Conservation (phyloP, 2,797 vertebrate species). For the Rhabdomys pumilio region DNA sequence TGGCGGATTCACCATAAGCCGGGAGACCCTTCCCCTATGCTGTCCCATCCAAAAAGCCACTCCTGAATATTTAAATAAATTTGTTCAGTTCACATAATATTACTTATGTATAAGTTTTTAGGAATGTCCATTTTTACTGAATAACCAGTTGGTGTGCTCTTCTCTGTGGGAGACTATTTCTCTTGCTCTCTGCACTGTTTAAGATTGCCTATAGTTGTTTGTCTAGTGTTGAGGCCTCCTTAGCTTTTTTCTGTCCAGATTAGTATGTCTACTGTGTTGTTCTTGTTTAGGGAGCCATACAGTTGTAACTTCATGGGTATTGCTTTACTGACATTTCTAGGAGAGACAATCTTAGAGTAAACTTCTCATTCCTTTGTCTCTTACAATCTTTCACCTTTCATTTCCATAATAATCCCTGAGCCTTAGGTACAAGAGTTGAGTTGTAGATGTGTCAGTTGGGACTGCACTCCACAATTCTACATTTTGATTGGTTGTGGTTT, state of each 20-base stretch:
- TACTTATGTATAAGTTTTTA: background rate
- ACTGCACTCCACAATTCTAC: background rate
- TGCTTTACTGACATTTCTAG: background rate
- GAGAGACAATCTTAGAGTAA: background rate
- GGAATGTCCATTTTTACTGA: background rate
- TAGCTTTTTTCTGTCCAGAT: background rate
- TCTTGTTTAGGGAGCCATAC: background rate
- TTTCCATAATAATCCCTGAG: background rate
- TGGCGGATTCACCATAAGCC: no score
- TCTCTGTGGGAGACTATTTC: background rate
- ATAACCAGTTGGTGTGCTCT: background rate
- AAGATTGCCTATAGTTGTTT: background rate
- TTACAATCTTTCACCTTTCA: background rate
- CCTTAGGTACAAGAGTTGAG: background rate
- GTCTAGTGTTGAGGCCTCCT: background rate
- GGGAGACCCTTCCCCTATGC: no score
- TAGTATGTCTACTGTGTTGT: background rate
- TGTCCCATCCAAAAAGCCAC: no score
- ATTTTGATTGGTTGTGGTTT: background rate
- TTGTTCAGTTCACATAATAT: background rate
- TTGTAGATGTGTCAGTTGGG: background rate
- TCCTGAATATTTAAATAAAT: background rate
- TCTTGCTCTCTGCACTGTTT: background rate
- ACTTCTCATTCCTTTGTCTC: background rate
- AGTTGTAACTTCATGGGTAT: background rate